Conservation (phyloP, 2,113 vertebrate species). For the Lophura nycthemera region DNA sequence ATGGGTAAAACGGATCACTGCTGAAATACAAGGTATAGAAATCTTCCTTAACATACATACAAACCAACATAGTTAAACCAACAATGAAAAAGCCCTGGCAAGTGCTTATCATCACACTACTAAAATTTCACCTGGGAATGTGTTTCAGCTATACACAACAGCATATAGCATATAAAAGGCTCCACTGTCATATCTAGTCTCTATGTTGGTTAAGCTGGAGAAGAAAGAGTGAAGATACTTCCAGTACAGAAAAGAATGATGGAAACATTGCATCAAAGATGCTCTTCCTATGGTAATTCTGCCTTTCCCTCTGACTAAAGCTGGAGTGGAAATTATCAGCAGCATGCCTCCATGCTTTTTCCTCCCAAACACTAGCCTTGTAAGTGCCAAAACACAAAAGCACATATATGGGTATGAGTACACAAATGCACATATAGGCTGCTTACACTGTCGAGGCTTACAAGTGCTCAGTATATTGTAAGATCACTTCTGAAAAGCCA, state of each 20-base stretch:
- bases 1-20: background rate
- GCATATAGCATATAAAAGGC: background rate
- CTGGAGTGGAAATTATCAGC: background rate
- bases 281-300: background rate
- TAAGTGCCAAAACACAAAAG: fast-evolving
- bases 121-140: background rate
- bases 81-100: background rate
- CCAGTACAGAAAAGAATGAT: background rate
- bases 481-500: background rate
- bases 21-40: background rate
- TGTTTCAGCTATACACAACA: fast-evolving
- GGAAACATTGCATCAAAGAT: background rate
- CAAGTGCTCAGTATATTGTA: background rate
- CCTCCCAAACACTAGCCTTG: background rate
- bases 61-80: background rate
- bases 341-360: background rate
- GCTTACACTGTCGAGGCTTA: background rate
- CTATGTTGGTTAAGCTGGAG: background rate
- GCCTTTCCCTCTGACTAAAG: background rate
- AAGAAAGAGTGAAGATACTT: background rate
- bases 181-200: background rate
- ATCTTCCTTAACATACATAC: background rate
- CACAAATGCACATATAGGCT: fast-evolving
- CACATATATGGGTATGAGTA: fast-evolving
- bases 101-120: background rate